Evolutionary conservation across 2,797 vertebrate species (phyloP).

Genomic region (Siniperca scherzeri): DNA sequence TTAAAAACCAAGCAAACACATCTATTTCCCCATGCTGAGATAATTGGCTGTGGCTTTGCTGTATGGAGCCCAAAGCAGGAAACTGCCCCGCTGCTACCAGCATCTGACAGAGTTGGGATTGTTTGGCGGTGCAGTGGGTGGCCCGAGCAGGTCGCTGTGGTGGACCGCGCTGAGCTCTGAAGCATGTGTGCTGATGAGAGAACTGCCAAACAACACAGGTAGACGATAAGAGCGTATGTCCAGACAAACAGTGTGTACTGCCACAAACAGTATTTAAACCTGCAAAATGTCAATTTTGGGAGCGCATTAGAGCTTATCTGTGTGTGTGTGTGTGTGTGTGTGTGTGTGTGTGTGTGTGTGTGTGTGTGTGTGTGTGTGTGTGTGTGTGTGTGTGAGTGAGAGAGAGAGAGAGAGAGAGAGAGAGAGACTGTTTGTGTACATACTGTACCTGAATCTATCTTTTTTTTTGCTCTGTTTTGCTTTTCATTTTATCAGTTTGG

Average conservation of each 20-base stretch:
- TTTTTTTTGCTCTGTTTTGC: background rate
- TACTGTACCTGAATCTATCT: background rate
- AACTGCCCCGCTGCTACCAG: conserved; percentile 46
- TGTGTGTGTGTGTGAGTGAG: background rate
- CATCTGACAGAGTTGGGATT: conserved; percentile 65
- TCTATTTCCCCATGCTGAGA: conserved; percentile 57
- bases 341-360: background rate
- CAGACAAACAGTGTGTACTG: conserved; percentile 20
- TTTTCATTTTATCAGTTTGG: background rate
- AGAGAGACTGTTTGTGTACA: background rate
- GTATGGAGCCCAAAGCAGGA: conserved; percentile 42
- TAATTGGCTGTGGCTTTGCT: conserved; percentile 59
- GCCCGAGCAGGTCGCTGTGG: conserved; percentile 41
- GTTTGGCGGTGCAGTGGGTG: conserved; percentile 70
- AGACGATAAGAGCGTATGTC: conserved; percentile 47
- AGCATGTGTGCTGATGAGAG: conserved; percentile 31
- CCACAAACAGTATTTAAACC: conserved; percentile 9
- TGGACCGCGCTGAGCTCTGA: conserved; percentile 29
- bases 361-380: background rate
- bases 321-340: background rate
- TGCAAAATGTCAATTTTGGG: conserved; percentile 1
- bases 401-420: too few species aligned
- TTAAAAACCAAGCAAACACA: conserved; percentile 40
- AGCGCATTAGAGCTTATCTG: background rate
- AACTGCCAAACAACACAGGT: conserved; percentile 50